Base-by-base conservation (phyloP, 2,888 invertebrate species). In the Ophion obscuratus region DNA sequence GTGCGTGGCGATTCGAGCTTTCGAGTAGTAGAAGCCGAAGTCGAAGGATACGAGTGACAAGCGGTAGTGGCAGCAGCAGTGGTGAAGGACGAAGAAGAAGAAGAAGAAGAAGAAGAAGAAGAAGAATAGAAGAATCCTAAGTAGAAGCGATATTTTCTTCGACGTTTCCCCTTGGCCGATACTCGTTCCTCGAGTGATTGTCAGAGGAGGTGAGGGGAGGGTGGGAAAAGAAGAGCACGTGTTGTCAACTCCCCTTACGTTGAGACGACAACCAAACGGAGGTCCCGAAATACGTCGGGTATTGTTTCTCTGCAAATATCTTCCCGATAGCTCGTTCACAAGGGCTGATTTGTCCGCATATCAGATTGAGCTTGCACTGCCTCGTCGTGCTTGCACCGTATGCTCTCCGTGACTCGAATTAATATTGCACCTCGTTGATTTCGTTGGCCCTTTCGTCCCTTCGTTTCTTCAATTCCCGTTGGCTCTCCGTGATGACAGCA, bases 71-170 rank as follows among this genome's bases (percentile, higher is more conserved):
- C 14, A 47, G 11, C 47, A 14, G 47, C 47, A 47, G 47, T 14
- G 10, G 3, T 9, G 47, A 53, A 47, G 53, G 27, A 53, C 70
- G 70, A 53, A 57, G 66, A 47, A 64, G 27, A 53, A 76, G 70
- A 53, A 57, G 66, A 47, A 64, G 27, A 44, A 71, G 80, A n/a
- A 66, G 59, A 64, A 53, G 76, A 53, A 76, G 76, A 53, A 57
- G 71, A 27, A 71, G 71, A 80, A 36, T 62, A 74, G 79, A 66
- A 71, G 81, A 73, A 70, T 74, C 67, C 62, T 82, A 47, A 64
- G 75, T 24, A 53, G 40, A 80, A 27, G 64, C 27, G 57, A 61
- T 61, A 20, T 24, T 70, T 14, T 40, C 5, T 70, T 44, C 57
- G 11, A 61, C 62, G 10, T 61, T 44, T 36, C 36, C 61, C 44